Evolutionary conservation across 2,888 invertebrate species (phyloP).

Genomic region (Plutella xylostella): DNA sequence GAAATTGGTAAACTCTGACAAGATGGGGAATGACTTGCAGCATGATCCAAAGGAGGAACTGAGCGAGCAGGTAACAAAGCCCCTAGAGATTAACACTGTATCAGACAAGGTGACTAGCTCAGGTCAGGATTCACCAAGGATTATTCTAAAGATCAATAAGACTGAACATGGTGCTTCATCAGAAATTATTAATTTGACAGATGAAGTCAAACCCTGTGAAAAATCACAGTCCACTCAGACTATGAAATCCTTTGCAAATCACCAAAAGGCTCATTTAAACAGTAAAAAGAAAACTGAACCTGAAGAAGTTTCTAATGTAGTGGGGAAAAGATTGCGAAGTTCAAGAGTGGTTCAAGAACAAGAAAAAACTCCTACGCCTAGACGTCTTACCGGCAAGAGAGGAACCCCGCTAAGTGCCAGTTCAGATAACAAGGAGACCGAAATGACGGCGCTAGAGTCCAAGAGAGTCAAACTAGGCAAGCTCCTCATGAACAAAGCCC

Average conservation of each 20-base stretch:
- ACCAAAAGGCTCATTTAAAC: not conserved
- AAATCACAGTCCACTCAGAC: constrained; percentile 21
- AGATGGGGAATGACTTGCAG: too few species aligned
- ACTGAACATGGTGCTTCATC: constrained; percentile 65
- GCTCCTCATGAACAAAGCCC: constrained; percentile 47
- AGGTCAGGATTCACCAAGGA: constrained; percentile 67
- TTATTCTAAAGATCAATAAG: constrained; percentile 75
- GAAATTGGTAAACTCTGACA: too few species aligned
- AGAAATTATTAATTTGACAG: constrained; percentile 62
- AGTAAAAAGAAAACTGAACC: not conserved
- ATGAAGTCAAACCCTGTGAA: too few species aligned
- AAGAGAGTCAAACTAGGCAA: constrained; percentile 59
- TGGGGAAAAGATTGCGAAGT: constrained; percentile 56
- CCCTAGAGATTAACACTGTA: constrained; percentile 54
- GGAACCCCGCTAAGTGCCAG: constrained; percentile 35
- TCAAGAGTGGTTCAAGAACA: constrained; percentile 49
- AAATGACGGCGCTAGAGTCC: constrained; percentile 42
- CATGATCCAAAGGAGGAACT: too few species aligned
- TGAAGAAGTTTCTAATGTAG: constrained; percentile 24
- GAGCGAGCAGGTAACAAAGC: constrained; percentile 35
- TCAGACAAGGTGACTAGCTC: constrained; percentile 40
- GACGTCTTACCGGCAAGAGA: constrained; percentile 40
- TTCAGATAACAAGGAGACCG: constrained; percentile 40
- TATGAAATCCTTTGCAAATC: not conserved
- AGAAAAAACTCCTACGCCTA: constrained; percentile 35